Evolutionary conservation across 2,797 vertebrate genomes (phyloP).

Genomic region (Garrulus glandarius): DNA sequence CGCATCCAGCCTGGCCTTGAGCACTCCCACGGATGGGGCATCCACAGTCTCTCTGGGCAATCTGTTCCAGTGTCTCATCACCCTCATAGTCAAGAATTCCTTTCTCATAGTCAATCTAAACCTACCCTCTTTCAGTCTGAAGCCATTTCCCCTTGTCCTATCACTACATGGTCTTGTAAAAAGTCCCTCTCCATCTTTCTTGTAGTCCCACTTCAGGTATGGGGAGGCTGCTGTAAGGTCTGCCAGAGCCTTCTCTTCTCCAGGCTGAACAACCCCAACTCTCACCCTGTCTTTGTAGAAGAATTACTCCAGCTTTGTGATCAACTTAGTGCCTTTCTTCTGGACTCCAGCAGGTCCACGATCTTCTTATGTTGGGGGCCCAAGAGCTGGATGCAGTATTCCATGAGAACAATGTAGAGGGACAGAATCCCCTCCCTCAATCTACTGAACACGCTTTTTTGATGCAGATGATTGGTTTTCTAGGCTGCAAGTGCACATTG

Average conservation of each 20-base stretch:
- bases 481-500: neutral
- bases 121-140: neutral
- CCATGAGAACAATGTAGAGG: neutral
- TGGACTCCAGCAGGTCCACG: neutral
- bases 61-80: neutral
- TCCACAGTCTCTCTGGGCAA: neutral
- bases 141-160: neutral
- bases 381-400: neutral
- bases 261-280: neutral
- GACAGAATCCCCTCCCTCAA: neutral
- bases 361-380: neutral
- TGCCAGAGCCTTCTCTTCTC: neutral
- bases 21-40: neutral
- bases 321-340: no score
- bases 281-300: neutral
- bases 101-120: neutral
- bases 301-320: neutral
- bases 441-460: neutral
- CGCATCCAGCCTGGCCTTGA: neutral
- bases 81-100: neutral
- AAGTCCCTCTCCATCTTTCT: neutral
- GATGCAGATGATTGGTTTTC: neutral
- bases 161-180: neutral
- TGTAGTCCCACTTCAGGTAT: neutral
- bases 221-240: neutral